Evolutionary conservation across 2,888 invertebrate species (phyloP), one percentile per base, ranked within the genome.

Genomic region (Lagria hirta): DNA sequence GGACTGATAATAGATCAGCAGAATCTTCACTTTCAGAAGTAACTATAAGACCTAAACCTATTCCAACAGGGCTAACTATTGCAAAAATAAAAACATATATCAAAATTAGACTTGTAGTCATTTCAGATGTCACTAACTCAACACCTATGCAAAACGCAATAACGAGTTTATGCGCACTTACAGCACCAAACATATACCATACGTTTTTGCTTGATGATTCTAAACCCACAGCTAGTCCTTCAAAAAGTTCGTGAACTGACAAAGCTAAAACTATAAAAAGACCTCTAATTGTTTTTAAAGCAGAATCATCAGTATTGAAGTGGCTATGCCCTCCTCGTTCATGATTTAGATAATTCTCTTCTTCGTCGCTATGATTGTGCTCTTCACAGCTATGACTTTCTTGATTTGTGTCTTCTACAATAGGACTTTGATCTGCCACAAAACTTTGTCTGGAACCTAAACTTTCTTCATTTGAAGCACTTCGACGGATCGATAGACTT

Each of bases 81-180:
- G 88, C 86, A 64, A 88, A 90, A 2, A 84, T 83, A 6, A 83
- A 77, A 15, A 88, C 79, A 68, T 88, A 88, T 4, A 83, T 66
- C 4, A 85, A 63, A 2, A 80, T 73, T 18, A 88, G 66, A 52
- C 74, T 70, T 3, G 75, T 75, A 54, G 79, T 81, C 0, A 87
- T 84, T 24, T 80, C 79, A 1, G 82, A 81, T 13, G 85, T 82
- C 24, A 88, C 81, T 26, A 92, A 71, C 65, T 92, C 90, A 21
- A 91, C 82, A 3, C 91, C 91, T 34, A 92, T 86, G 65, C 91
- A 92, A 68, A 92, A 91, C 0, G 90, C 88, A 48, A 92, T 83
- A 11, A 92, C 89, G 28, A 90, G 75, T 67, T 92, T 92, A 69
- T 92, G 92, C 0, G 88, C 86, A 1, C 87, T 82, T 1, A 92